Base-by-base conservation (phyloP, 2,113 vertebrate genomes). In the Leucosticte australis region DNA sequence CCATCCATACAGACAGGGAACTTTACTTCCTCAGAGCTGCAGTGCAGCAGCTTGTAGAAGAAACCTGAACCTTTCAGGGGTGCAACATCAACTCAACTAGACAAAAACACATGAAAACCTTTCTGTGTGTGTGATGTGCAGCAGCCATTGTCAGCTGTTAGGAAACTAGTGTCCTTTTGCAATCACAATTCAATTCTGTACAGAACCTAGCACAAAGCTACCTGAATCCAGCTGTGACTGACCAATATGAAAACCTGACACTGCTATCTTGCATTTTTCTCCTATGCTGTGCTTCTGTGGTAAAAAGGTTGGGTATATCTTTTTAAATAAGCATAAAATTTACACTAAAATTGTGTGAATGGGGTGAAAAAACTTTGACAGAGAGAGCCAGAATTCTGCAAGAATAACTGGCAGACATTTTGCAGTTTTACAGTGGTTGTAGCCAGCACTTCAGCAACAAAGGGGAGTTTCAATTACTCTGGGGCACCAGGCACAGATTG, bases 391-490 rank as follows among this genome's bases (percentile, higher is more conserved):
- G 78, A 83, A 76, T 85, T 82, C 93, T 87, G 87, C 39, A 76
- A 94, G 78, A 87, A 77, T 62, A 95, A 89, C 65, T 7, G 4
- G 91, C 63, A 87, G 74, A 65, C 1, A 0, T 73, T 87, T 87
- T 82, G 30, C 62, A 94, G 73, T 74, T 91, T 78, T 87, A 37
- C 63, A 77, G 83, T 76, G 74, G 73, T 95, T 90, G 80, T 15
- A 93, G 92, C 88, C 92, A 96, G 70, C 79, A 92, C 77, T 91
- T 92, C 95, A 87, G 90, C 64, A 97, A 84, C 94, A 90, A 94
- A 95, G 69, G 89, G 96, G 96, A 96, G 94, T 96, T 97, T 90
- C 90, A 93, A 19, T 86, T 96, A 91, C 91, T 94, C 95, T 92
- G 77, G 90, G 81, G 96, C 95, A 96, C 89, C 95, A 97, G 96